phyloP scores from a whole-genome alignment of 1,140 invertebrate genomes.

The Metopolophium dirhodum region DNA sequence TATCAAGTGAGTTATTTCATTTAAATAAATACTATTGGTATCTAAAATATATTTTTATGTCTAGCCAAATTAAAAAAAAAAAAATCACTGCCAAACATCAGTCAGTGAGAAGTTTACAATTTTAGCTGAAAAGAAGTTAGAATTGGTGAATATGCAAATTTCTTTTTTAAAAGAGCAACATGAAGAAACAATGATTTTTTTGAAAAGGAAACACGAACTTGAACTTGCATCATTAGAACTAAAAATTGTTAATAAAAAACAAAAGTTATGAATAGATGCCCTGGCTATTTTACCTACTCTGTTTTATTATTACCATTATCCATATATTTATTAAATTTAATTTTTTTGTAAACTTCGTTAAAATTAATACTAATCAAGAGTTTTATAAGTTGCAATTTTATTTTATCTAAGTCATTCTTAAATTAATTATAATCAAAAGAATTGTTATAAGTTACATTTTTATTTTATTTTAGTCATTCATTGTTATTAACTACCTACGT shows the following conservation, averaged over 20 bases:
- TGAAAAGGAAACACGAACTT: neutral
- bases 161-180: no score
- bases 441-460: neutral
- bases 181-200: neutral
- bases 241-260: neutral
- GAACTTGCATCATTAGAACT: neutral
- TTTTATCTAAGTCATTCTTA: neutral
- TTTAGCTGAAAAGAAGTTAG: constrained; percentile 2
- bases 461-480: neutral
- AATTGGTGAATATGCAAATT: neutral
- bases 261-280: constrained; percentile 19
- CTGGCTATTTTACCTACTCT: neutral
- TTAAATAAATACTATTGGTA: no score
- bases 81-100: neutral
- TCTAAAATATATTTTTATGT: no score
- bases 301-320: neutral
- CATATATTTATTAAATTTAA: neutral
- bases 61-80: no score
- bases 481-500: neutral
- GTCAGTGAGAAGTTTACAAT: neutral
- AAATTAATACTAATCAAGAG: neutral
- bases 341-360: constrained; percentile 10
- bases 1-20: neutral
- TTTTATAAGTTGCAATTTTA: constrained; percentile 4
- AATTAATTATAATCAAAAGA: no score